These are phyloP conservation scores for Brachirus orientalis DNA, from an alignment of 2,113 vertebrate genomes.

Conservation along the genomic window DNA sequence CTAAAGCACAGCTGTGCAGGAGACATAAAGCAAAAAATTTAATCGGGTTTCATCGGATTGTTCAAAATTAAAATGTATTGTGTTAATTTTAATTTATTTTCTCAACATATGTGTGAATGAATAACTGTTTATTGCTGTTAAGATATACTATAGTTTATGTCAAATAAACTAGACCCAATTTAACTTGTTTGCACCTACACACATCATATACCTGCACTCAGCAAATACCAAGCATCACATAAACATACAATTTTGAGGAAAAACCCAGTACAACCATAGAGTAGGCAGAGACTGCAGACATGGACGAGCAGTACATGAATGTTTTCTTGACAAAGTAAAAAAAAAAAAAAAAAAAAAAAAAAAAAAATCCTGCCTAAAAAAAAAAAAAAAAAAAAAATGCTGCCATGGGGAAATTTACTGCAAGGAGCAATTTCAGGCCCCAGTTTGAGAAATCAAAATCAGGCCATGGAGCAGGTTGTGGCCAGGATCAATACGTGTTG, in stretches of 20 bases:
- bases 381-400: slow-evolving; percentile 36
- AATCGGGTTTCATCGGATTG: no score
- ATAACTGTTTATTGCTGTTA: neutral
- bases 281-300: no score
- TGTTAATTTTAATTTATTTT: no score
- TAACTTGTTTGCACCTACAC: no score
- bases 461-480: slow-evolving; percentile 55
- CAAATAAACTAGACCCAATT: neutral
- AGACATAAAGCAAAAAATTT: no score
- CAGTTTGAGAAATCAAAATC: slow-evolving; percentile 68
- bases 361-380: slow-evolving; percentile 46
- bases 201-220: neutral
- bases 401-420: slow-evolving; percentile 49
- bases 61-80: no score
- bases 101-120: neutral
- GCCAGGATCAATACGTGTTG: slow-evolving; percentile 66
- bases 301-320: slow-evolving; percentile 48
- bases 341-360: slow-evolving; percentile 20
- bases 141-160: no score
- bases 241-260: neutral
- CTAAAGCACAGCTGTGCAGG: slow-evolving; percentile 4
- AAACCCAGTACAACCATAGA: slow-evolving; percentile 11
- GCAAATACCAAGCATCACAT: neutral
- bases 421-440: slow-evolving; percentile 71
- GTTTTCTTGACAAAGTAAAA: slow-evolving; percentile 73